Conservation (phyloP, 2,113 vertebrate species). For the Genyomyrus donnyi region DNA sequence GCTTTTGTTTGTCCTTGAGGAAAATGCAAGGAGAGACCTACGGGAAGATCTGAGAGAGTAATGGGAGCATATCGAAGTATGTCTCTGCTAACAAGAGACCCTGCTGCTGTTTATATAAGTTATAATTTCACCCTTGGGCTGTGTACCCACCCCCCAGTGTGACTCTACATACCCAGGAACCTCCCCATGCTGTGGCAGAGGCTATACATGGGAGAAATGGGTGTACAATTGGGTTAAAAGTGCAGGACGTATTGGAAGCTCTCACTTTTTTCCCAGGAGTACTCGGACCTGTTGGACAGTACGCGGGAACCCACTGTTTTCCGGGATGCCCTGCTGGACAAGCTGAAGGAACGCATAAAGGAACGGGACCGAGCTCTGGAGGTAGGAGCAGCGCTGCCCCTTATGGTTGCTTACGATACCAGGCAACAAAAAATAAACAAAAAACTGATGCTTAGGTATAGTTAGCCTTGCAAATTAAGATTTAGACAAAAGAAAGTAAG, state of each 20-base stretch:
- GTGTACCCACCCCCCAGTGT: not conserved
- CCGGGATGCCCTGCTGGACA: slow-evolving; percentile 72
- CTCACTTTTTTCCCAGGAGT: slow-evolving; percentile 61
- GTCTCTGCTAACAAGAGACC: not conserved
- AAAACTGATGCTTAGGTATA: not conserved
- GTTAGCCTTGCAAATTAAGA: not conserved
- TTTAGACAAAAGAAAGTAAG: not conserved
- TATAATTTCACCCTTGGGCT: not conserved
- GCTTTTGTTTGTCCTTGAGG: not conserved
- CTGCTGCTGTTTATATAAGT: not conserved
- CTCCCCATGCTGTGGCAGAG: too few species aligned
- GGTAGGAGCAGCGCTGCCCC: slow-evolving; percentile 54
- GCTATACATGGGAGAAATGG: not conserved
- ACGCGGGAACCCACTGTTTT: slow-evolving; percentile 56
- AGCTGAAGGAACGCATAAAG: slow-evolving; percentile 76
- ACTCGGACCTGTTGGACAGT: slow-evolving; percentile 68
- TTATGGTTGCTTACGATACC: not conserved
- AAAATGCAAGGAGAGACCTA: not conserved
- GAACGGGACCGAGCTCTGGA: slow-evolving; percentile 82
- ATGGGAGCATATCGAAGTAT: not conserved
- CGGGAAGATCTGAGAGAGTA: not conserved
- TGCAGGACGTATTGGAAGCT: not conserved
- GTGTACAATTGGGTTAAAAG: not conserved
- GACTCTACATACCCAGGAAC: not conserved
- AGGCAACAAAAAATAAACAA: not conserved